These are phyloP conservation scores for Lasioglossum oenotherae DNA, from an alignment of 2,888 invertebrate genomes.

Conservation along the genomic window DNA sequence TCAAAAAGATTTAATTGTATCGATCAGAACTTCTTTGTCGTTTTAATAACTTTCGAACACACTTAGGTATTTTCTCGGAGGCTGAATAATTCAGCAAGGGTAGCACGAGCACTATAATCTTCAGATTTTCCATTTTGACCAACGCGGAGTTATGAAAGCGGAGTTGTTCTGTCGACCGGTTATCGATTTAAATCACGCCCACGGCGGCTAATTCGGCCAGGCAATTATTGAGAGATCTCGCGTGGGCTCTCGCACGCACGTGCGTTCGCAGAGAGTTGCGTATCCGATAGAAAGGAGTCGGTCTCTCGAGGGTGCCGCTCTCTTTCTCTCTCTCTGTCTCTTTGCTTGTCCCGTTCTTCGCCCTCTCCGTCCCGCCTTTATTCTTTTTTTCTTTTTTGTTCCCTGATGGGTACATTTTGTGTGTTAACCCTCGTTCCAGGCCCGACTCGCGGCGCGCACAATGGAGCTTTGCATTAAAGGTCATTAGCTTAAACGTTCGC, in stretches of 20 bases:
- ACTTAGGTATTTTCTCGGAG: neutral
- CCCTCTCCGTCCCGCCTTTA: conserved; percentile 16
- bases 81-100: neutral
- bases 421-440: conserved; percentile 64
- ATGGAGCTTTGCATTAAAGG: conserved; percentile 75
- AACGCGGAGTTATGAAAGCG: neutral
- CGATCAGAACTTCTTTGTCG: too few relatives aligned
- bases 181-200: conserved; percentile 4
- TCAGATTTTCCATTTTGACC: neutral
- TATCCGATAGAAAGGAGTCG: conserved; percentile 9
- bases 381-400: conserved; percentile 52
- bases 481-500: conserved; percentile 76
- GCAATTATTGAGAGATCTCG: conserved; percentile 25
- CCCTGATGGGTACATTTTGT: conserved; percentile 66
- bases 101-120: neutral
- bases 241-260: neutral
- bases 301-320: conserved; percentile 31
- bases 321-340: conserved; percentile 21
- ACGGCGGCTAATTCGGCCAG: neutral
- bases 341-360: neutral
- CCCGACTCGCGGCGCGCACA: conserved; percentile 64
- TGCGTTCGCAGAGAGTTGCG: conserved; percentile 14
- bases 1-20: neutral
- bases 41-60: neutral
- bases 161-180: neutral